Percentiles rank a stretch among this genome's conserved stretches.
These are phyloP conservation scores for Erebia palarica DNA, from an alignment of 2,888 invertebrate species.

Conservation along the genomic window DNA sequence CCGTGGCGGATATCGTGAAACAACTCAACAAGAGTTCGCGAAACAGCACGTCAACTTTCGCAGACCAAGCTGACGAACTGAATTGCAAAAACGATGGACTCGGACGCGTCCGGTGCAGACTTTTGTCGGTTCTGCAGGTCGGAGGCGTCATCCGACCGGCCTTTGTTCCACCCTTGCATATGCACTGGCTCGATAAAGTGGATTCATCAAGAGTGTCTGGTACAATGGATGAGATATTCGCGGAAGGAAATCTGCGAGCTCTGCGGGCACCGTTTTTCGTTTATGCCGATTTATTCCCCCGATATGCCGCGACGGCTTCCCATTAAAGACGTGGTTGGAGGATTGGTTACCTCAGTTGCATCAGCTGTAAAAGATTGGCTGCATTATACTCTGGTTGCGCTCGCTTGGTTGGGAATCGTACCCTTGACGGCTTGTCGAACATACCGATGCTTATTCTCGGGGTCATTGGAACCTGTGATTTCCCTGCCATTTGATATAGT, in stretches of 20 bases:
- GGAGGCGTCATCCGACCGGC: conserved; percentile 95
- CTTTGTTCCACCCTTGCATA: conserved; percentile 98
- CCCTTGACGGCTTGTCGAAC: conserved; percentile 98
- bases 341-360: conserved; percentile 93
- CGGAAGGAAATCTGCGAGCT: conserved; percentile 99
- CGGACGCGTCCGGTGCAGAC: conserved; percentile 86
- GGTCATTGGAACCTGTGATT: conserved; percentile 92
- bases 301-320: conserved; percentile 99
- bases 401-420: conserved; percentile 98
- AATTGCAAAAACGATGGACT: conserved; percentile 76
- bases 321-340: conserved; percentile 94
- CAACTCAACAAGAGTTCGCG: conserved; percentile 19
- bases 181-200: conserved; percentile 99
- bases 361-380: conserved; percentile 98
- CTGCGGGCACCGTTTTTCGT: conserved; percentile 98
- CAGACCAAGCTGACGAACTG: conserved; percentile 73
- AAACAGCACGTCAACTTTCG: conserved; percentile 52
- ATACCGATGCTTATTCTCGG: conserved; percentile 95
- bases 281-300: conserved; percentile 99
- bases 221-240: conserved; percentile 99
- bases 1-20: conserved; percentile 15
- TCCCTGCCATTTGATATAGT: conserved; percentile 95
- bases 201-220: conserved; percentile 98
- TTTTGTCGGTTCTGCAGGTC: conserved; percentile 99
- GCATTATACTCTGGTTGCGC: conserved; percentile 97